Base-by-base conservation (phyloP, 2,888 invertebrate species). In the Drosophila pseudotalamancana region DNA sequence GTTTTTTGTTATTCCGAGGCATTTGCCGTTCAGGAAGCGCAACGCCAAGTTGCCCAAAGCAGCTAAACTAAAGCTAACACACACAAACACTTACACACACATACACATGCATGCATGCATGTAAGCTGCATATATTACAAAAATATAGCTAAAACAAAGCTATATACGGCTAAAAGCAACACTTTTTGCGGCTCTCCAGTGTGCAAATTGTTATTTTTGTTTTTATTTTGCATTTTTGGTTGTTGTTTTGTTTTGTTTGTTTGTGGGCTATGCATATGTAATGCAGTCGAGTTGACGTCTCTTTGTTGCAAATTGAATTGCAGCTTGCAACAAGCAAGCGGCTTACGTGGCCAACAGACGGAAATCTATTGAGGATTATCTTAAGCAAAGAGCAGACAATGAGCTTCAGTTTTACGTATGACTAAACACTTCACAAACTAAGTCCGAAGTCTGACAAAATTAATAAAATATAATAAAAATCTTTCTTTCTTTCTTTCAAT, bases 11-110 rank as follows among this genome's bases (percentile, higher is more conserved):
- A 75, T 76, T 74, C 55, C 70, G 71, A 74, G 71, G 71, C 87
- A 87, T 87, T 83, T 76, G 83, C 75, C 75, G 85, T 81, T 81
- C 87, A 87, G 82, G 77, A 80, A 77, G 77, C 81, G 71, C 78
- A 81, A 61, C 81, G 77, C 64, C 60, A 76, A 77, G 73, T 80
- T 77, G 77, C 64, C 68, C 68, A 72, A 76, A 60, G 63, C 56
- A 86, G 86, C 68, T 59, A 61, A 68, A 57, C 73, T 56, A 59
- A 59, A 59, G 53, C 49, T 27, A 34, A 42, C 27, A 61, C 39
- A 51, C 12, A 48, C 12, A 25, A 25, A 45, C 6, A 56, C 6
- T 48, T 37, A 46, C 56, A 53, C 35, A 14, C 19, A 45, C 11
- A 55, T 18, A 29, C 3, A 48, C 2, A 27, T 16, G 11, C 12